Evolutionary conservation across 2,797 vertebrate genomes (phyloP), one percentile per base, ranked within the genome.

Genomic region (Phalanger gymnotis): DNA sequence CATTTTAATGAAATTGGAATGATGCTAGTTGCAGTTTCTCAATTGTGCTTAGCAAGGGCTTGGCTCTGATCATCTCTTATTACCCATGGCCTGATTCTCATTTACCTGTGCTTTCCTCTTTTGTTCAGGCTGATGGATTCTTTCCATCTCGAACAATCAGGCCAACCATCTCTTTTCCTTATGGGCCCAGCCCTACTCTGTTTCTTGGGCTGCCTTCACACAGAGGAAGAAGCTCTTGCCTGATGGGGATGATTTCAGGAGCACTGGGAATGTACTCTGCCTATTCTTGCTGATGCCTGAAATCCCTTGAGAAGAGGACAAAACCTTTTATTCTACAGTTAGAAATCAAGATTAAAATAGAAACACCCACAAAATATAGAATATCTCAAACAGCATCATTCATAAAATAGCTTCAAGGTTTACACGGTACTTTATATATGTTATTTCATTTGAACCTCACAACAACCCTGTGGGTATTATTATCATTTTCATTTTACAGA

Each of bases 1-100:
- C 95, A 93, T 94, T 95, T 92, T 95, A 93, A 95, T 92, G 94
- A 95, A 90, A 89, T 6, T 54, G 54, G 55, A 94, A 31, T 13
- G 4, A 13, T 12, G 30, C 27, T 61, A 57, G 54, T 58, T 1
- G 22, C 12, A 91, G 31, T 90, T 53, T 92, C 34, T 94, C 91
- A 52, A 4, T 40, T 47, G 30, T n/a, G 53, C 61, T 66, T 92
- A 40, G 11, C 73, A 57, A 90, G 56, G 34, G 14, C 53, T 87
- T 55, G 16, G 6, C 53, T 94, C 55, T 31, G 4, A 3, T 81
- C 27, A 1, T 1, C 3, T 90, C 55, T 55, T 11, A 0, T 25
- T 47, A 28, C 30, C 52, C 7, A 28, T 16, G 0, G 2, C 9
- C 61, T 2, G 0, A 54, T 6, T 40, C 40, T n/a, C 47, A 25